These are phyloP conservation scores for Ptychadena robeensis DNA, from an alignment of 2,797 vertebrate species.

Conservation along the genomic window DNA sequence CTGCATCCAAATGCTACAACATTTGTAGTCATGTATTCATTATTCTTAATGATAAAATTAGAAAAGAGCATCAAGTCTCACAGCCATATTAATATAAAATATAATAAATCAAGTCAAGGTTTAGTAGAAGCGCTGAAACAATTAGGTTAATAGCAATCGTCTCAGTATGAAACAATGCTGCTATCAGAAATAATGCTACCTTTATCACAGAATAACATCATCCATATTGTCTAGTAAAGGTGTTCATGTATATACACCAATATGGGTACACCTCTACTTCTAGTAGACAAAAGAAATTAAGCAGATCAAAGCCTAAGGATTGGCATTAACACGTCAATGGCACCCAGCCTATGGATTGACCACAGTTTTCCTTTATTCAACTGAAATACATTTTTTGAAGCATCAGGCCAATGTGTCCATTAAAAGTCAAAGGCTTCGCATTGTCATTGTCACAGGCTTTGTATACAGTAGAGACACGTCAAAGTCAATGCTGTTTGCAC, in stretches of 20 bases:
- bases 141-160: conserved; percentile 44
- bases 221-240: not conserved
- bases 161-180: conserved; percentile 20
- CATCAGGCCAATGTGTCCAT: too few species aligned
- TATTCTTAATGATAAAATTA: conserved; percentile 68
- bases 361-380: too few species aligned
- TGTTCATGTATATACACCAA: not conserved
- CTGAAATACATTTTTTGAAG: too few species aligned
- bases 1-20: conserved; percentile 72
- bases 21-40: conserved; percentile 69
- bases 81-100: conserved; percentile 31
- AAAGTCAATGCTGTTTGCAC: too few species aligned
- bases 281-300: too few species aligned
- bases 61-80: conserved; percentile 60
- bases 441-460: too few species aligned
- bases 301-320: too few species aligned
- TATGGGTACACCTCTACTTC: not conserved
- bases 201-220: not conserved
- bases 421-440: too few species aligned
- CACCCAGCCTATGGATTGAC: too few species aligned
- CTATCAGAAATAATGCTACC: conserved; percentile 2
- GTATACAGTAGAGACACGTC: too few species aligned
- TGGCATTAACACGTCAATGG: too few species aligned
- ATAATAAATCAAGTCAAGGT: conserved; percentile 22
- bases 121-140: conserved; percentile 31